Conservation (phyloP, 92 coral and sea anemone species). For the Palythoa heliodiscus region DNA sequence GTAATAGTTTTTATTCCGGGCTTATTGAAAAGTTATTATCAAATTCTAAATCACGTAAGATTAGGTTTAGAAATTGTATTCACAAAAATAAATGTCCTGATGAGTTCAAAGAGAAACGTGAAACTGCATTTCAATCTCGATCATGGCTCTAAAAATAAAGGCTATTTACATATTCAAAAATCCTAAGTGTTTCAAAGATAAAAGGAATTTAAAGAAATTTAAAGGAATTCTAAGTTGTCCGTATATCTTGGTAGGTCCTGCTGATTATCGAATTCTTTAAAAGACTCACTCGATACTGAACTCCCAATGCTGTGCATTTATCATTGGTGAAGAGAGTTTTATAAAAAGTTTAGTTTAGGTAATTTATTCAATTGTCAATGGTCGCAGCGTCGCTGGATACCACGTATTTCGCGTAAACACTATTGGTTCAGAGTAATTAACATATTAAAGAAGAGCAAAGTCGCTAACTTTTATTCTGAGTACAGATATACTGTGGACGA, state of each 20-base stretch:
- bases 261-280: background rate
- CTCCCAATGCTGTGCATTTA: background rate
- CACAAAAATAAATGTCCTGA: background rate
- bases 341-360: background rate
- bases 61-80: background rate
- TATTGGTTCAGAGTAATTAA: background rate
- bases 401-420: background rate
- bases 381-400: background rate
- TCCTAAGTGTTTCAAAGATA: background rate
- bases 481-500: too few species aligned
- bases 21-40: background rate
- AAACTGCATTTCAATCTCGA: background rate
- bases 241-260: too few species aligned
- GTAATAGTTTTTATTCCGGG: background rate
- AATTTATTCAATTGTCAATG: constrained; percentile 6
- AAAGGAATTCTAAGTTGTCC: background rate
- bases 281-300: background rate
- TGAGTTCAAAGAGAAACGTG: background rate
- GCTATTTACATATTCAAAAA: constrained; percentile 7
- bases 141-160: background rate
- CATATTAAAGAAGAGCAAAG: background rate
- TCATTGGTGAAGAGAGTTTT: background rate
- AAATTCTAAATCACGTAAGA: background rate
- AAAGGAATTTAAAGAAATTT: background rate
- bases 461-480: too few species aligned